phyloP scores from a whole-genome alignment of 2,888 invertebrate genomes.

The Glaucopsyche alexis region DNA sequence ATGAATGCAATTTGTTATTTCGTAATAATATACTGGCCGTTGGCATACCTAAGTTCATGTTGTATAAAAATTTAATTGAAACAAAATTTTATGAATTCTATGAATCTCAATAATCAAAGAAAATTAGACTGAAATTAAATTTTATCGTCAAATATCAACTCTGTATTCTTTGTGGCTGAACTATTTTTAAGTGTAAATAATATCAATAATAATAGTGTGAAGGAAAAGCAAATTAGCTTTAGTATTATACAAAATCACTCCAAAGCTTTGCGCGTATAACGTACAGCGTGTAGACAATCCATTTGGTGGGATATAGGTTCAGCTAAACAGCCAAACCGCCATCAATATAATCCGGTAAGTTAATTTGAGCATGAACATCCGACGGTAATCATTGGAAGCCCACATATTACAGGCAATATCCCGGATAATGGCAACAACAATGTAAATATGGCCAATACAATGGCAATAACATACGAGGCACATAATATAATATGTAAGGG shows the following conservation, averaged over 20 bases:
- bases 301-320: background rate
- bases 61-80: no score
- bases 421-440: slow-evolving; percentile 12
- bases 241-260: background rate
- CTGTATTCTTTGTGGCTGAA: no score
- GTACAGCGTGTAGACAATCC: background rate
- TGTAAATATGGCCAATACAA: slow-evolving; percentile 10
- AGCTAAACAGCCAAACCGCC: slow-evolving; percentile 9
- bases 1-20: slow-evolving; percentile 20
- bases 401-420: slow-evolving; percentile 16
- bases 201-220: background rate
- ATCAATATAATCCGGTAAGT: slow-evolving; percentile 20
- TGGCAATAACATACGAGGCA: background rate
- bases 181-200: background rate
- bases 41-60: background rate
- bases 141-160: no score
- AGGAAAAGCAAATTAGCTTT: background rate
- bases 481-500: background rate
- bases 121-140: no score
- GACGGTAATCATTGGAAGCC: slow-evolving; percentile 19
- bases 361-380: slow-evolving; percentile 20
- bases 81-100: no score
- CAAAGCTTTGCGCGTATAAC: background rate
- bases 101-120: no score
- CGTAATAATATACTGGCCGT: background rate